Percentiles rank a stretch among this genome's conserved stretches.
Conservation (phyloP, 2,113 vertebrate genomes). For the Coryphaenoides rupestris region DNA sequence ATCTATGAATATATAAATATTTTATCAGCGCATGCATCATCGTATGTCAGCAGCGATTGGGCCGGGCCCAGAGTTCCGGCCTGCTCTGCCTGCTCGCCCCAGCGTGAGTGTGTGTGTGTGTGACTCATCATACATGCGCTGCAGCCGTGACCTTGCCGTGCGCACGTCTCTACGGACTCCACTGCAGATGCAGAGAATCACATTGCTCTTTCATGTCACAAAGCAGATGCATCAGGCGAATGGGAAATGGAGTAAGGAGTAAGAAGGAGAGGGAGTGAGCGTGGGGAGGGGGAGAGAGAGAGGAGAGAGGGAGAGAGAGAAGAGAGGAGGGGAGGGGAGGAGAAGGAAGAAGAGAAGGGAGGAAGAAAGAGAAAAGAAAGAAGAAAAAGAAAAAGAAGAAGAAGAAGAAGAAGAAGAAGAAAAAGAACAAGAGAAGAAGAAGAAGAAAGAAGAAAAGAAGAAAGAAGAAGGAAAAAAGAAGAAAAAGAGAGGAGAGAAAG, state of each 20-base stretch:
- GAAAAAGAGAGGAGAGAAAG: too few species aligned
- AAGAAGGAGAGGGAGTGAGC: not conserved
- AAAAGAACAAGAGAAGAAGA: too few species aligned
- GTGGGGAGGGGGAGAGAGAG: not conserved
- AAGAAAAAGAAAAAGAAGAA: too few species aligned
- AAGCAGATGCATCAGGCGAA: too few species aligned
- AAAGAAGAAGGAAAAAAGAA: too few species aligned
- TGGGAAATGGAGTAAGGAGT: too few species aligned
- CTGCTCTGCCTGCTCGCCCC: not conserved
- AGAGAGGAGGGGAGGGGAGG: too few species aligned
- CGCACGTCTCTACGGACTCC: not conserved
- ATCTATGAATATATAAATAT: too few species aligned
- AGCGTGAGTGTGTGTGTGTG: too few species aligned
- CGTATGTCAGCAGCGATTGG: slow-evolving; percentile 23
- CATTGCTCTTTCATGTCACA: too few species aligned
- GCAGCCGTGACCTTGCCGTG: slow-evolving; percentile 40
- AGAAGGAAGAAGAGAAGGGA: not conserved
- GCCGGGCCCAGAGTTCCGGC: slow-evolving; percentile 18
- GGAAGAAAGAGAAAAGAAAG: not conserved
- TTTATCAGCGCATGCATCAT: slow-evolving; percentile 18
- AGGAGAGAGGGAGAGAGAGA: not conserved
- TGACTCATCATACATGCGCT: slow-evolving; percentile 42
- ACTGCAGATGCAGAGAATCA: not conserved
- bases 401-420: too few species aligned
- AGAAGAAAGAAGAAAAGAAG: too few species aligned